These are phyloP conservation scores for Alfaro cultratus DNA, from an alignment of 2,797 vertebrate genomes.

Conservation along the genomic window DNA sequence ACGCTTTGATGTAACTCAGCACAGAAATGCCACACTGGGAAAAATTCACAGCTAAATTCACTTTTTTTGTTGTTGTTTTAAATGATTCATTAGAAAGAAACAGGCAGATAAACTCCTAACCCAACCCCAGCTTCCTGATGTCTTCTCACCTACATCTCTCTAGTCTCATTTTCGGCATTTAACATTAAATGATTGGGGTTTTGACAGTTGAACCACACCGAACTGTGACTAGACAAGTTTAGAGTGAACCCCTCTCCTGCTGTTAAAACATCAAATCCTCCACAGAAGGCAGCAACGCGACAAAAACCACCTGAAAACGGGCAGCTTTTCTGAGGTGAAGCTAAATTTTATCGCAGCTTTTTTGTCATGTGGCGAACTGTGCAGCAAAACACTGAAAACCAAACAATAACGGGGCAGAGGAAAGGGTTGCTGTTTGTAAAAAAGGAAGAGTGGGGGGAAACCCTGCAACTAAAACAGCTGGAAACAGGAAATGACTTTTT, in stretches of 20 bases:
- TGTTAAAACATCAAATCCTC: constrained; percentile 19
- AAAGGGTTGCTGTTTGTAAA: constrained; percentile 40
- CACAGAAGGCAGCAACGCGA: constrained; percentile 17
- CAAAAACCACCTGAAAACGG: constrained; percentile 24
- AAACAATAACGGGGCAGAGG: constrained; percentile 36
- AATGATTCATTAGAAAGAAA: not conserved
- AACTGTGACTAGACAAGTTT: constrained; percentile 6
- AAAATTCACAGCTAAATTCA: constrained; percentile 19
- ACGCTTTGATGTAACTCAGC: constrained; percentile 38
- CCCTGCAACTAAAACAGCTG: constrained; percentile 62
- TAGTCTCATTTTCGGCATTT: not conserved
- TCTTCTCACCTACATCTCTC: constrained; percentile 17
- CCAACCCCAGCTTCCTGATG: constrained; percentile 10
- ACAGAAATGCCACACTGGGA: constrained; percentile 19
- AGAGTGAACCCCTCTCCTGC: not conserved
- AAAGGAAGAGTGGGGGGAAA: constrained; percentile 29
- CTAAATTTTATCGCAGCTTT: constrained; percentile 33
- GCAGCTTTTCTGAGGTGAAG: constrained; percentile 24
- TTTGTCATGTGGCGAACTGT: constrained; percentile 51
- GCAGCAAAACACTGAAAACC: constrained; percentile 37
- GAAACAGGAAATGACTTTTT: constrained; percentile 68
- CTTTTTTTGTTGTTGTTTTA: not conserved
- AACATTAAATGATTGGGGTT: constrained; percentile 13
- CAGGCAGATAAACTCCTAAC: constrained; percentile 18
- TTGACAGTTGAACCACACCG: constrained; percentile 13